Conservation (phyloP, 2,113 vertebrate species). For the Oryzias curvinotus region DNA sequence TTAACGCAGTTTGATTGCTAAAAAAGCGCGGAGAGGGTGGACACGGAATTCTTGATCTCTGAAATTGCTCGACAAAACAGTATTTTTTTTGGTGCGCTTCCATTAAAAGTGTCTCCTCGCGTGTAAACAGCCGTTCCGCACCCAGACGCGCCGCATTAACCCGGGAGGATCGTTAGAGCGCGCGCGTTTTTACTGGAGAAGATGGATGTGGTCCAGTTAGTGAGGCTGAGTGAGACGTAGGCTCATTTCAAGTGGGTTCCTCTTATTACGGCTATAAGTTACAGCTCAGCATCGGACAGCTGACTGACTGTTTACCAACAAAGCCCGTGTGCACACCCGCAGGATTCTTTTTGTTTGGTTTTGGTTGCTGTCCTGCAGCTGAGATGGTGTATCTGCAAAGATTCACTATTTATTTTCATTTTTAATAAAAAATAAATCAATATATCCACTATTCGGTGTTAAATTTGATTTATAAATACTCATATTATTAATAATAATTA, state of each 20-base stretch:
- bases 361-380: neutral
- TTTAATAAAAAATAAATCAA: too few species aligned
- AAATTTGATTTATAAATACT: neutral
- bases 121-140: slow-evolving; percentile 99
- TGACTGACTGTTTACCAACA: slow-evolving; percentile 69
- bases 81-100: slow-evolving; percentile 90
- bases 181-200: slow-evolving; percentile 93
- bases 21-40: slow-evolving; percentile 67
- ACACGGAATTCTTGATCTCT: slow-evolving; percentile 79
- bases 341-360: slow-evolving; percentile 8
- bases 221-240: slow-evolving; percentile 76
- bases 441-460: too few species aligned
- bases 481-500: neutral
- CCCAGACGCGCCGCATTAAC: slow-evolving; percentile 99
- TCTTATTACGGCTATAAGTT: slow-evolving; percentile 69
- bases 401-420: too few species aligned
- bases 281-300: slow-evolving; percentile 53
- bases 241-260: slow-evolving; percentile 63
- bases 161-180: slow-evolving; percentile 95
- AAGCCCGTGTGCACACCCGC: too few species aligned
- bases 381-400: neutral
- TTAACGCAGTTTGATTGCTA: slow-evolving; percentile 68
- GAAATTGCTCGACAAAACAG: slow-evolving; percentile 93
- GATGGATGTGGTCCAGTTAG: slow-evolving; percentile 99
- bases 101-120: slow-evolving; percentile 99